phyloP scores from a whole-genome alignment of 2,797 vertebrate species.

The Myiotriccus ornatus region DNA sequence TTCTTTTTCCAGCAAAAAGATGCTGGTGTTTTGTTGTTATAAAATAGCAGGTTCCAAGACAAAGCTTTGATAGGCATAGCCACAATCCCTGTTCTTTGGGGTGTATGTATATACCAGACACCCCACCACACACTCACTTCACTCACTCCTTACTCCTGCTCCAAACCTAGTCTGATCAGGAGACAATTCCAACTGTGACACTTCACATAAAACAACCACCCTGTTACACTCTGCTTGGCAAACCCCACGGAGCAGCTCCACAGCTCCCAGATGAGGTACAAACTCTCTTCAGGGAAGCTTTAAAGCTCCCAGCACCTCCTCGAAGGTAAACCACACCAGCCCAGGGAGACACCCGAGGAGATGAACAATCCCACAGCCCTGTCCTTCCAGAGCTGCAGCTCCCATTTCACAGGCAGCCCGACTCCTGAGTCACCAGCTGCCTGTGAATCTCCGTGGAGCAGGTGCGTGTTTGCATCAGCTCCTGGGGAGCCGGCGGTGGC shows the following conservation, averaged over 20 bases:
- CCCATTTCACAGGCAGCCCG: not conserved
- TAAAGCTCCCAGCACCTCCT: not conserved
- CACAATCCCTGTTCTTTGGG: not conserved
- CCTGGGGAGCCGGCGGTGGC: not conserved
- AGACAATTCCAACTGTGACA: not conserved
- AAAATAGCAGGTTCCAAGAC: not conserved
- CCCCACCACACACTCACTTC: not conserved
- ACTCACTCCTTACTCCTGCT: not conserved
- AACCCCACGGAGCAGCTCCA: not conserved
- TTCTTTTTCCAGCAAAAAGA: not conserved
- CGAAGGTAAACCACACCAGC: not conserved
- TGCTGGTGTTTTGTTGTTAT: not conserved
- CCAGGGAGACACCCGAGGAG: not conserved
- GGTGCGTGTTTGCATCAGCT: not conserved
- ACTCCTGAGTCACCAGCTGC: constrained; percentile 24
- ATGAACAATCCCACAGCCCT: not conserved
- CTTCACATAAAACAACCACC: not conserved
- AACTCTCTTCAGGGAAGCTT: not conserved
- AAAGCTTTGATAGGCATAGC: not conserved
- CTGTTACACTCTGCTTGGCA: not conserved
- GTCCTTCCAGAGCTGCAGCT: not conserved
- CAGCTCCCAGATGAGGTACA: not conserved
- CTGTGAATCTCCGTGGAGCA: not conserved
- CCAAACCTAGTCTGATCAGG: not conserved
- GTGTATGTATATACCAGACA: not conserved